Conservation (phyloP, 2,888 invertebrate species). For the Epistrophe eligans region DNA sequence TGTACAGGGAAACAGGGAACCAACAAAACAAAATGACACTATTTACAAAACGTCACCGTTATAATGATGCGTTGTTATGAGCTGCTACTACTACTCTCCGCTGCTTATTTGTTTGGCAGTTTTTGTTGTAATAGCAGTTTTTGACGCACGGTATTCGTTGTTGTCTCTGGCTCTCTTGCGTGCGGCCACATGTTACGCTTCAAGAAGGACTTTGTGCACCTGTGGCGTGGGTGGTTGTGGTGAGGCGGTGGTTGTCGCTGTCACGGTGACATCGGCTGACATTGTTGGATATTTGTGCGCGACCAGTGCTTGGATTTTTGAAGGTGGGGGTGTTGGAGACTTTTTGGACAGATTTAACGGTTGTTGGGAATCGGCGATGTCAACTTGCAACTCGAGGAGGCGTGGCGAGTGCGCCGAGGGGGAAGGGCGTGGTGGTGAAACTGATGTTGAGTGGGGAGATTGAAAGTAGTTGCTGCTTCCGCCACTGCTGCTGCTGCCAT, state of each 20-base stretch:
- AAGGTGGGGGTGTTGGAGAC: slow-evolving; percentile 90
- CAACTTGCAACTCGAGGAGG: slow-evolving; percentile 91
- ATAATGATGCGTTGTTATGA: slow-evolving; percentile 32
- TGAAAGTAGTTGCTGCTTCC: slow-evolving; percentile 84
- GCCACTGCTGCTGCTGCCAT: slow-evolving; percentile 78
- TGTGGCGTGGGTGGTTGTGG: slow-evolving; percentile 77
- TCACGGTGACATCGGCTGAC: slow-evolving; percentile 83
- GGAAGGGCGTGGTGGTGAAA: slow-evolving; percentile 84
- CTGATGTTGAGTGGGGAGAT: slow-evolving; percentile 84
- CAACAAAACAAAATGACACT: slow-evolving; percentile 73
- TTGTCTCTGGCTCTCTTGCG: slow-evolving; percentile 63
- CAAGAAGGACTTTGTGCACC: slow-evolving; percentile 87
- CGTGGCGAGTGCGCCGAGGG: slow-evolving; percentile 83
- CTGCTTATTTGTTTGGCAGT: slow-evolving; percentile 61
- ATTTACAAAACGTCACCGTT: slow-evolving; percentile 64
- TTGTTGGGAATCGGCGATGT: slow-evolving; percentile 91
- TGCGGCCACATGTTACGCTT: slow-evolving; percentile 85
- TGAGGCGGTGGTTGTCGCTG: slow-evolving; percentile 79
- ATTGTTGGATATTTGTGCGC: slow-evolving; percentile 82
- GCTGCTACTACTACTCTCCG: slow-evolving; percentile 49
- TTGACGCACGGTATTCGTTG: slow-evolving; percentile 65
- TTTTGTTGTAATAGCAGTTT: slow-evolving; percentile 18
- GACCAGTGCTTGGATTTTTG: slow-evolving; percentile 81
- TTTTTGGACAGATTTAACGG: slow-evolving; percentile 96
- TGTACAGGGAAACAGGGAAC: slow-evolving; percentile 67